Evolutionary conservation across 2,113 vertebrate species (phyloP).

Genomic region (Rallus limicola): DNA sequence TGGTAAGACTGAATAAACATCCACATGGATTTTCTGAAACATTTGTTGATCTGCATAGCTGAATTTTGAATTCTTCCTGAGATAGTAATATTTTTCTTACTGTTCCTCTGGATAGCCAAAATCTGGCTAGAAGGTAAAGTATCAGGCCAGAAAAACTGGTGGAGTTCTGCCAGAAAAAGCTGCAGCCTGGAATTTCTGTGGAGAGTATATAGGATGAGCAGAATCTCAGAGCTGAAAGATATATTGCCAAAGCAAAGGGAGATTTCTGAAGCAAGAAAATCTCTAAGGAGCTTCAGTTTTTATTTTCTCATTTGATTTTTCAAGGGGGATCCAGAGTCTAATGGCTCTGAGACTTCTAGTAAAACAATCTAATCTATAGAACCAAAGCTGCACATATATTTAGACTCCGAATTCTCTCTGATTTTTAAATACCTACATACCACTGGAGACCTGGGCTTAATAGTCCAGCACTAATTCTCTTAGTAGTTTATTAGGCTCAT

Average conservation of each 20-base stretch:
- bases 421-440: neutral
- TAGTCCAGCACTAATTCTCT: constrained; percentile 31
- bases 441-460: neutral
- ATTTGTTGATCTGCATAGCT: neutral
- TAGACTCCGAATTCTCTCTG: constrained; percentile 4
- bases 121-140: neutral
- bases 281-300: neutral
- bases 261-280: neutral
- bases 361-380: neutral
- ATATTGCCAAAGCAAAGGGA: neutral
- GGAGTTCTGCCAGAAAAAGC: neutral
- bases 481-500: constrained; percentile 4
- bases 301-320: neutral
- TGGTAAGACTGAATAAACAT: neutral
- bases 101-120: neutral
- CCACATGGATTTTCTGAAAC: neutral
- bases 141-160: neutral
- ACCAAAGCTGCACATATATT: neutral
- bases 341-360: neutral
- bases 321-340: neutral
- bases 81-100: neutral
- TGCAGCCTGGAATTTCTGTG: neutral
- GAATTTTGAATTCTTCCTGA: neutral
- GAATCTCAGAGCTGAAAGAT: neutral
- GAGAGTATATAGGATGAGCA: neutral